Base-by-base conservation (phyloP, 2,888 invertebrate genomes). In the Odontothrips loti region DNA sequence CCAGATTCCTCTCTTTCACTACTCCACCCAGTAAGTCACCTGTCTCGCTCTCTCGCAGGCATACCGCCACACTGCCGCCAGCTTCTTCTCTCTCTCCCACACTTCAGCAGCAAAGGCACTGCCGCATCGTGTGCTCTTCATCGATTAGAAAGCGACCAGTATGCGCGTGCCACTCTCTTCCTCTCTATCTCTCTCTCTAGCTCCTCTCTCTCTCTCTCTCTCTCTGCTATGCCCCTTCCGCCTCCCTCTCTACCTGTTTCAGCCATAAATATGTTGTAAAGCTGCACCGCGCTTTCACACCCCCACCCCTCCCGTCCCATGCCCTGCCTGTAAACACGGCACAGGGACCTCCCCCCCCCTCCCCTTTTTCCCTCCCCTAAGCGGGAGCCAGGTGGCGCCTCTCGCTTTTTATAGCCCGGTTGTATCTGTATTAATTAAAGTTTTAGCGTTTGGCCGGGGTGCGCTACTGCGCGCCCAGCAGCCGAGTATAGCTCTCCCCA, bases 401-500 rank as follows among this genome's bases (percentile, higher is more conserved):
- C 68, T 68, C 23, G 58, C 58, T 75, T 27, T 75, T 75, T 75
- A 75, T 12, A 27, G 27, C 68, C n/a, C 68, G 27, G 11, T 75
- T 27, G 68, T 23, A 27, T 75, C 27, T 27, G 68, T 75, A 75
- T 75, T 75, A 75, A 75, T 75, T 75, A 75, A 75, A 75, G 68
- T 75, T 75, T 75, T 75, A 75, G 68, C 68, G 68, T 75, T 75
- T 17, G 11, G 51, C 51, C 58, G 20, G 20, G n/a, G n/a, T n/a
- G n/a, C n/a, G n/a, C n/a, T n/a, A n/a, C n/a, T n/a, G n/a, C n/a
- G n/a, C n/a, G n/a, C n/a, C n/a, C n/a, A n/a, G n/a, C n/a, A n/a
- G n/a, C n/a, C 34, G 34, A 43, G 34, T 43, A 43, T 6, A 2
- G 6, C 58, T 0, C 58, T 15, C 11, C 58, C 20, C 58, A 11